phyloP scores from a whole-genome alignment of 2,888 invertebrate genomes.

The Drosophila lutescens region DNA sequence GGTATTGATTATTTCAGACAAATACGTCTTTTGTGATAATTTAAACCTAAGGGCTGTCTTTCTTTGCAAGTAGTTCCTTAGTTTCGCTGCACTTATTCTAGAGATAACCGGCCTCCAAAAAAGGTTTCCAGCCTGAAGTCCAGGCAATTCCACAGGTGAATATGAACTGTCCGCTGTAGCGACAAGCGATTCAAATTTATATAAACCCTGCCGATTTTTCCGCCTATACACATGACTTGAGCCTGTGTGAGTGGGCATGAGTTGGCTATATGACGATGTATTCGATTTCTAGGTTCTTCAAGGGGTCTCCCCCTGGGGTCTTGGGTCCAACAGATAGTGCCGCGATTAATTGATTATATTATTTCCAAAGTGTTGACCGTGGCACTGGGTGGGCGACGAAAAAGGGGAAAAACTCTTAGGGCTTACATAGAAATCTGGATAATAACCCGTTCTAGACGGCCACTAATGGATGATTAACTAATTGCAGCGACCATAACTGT shows the following conservation, averaged over 20 bases:
- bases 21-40: neutral
- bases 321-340: constrained; percentile 25
- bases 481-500: neutral
- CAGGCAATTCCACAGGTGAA: neutral
- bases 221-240: neutral
- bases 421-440: constrained; percentile 1
- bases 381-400: constrained; percentile 18
- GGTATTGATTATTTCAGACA: constrained; percentile 2
- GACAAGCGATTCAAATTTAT: constrained; percentile 46
- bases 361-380: constrained; percentile 15
- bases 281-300: constrained; percentile 9
- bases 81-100: neutral
- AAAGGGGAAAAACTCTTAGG: constrained; percentile 23
- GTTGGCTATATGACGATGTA: constrained; percentile 20
- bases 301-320: constrained; percentile 7
- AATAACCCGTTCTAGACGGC: neutral
- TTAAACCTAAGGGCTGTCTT: too few relatives aligned
- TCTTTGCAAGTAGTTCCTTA: neutral
- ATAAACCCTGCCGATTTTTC: constrained; percentile 34
- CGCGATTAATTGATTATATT: constrained; percentile 38
- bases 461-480: constrained; percentile 1
- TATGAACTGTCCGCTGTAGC: constrained; percentile 43
- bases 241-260: constrained; percentile 13
- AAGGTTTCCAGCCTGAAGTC: neutral
- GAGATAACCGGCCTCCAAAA: neutral